phyloP scores from a whole-genome alignment of 2,113 vertebrate genomes.

The Piprites chloris region DNA sequence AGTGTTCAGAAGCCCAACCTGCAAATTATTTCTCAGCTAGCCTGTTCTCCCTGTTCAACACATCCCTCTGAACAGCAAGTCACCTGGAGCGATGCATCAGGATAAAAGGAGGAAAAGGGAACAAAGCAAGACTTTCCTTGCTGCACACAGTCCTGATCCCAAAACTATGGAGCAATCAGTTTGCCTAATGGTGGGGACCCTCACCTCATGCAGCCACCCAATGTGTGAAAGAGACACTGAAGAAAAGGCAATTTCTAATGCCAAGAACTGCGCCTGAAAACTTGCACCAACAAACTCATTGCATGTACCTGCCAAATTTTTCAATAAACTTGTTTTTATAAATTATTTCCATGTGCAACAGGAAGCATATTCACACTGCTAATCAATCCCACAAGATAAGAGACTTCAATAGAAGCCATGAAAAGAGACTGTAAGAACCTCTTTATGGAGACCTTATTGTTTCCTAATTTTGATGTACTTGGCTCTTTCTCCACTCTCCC shows the following conservation, averaged over 20 bases:
- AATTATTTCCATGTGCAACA: fast-evolving
- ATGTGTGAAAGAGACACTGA: fast-evolving
- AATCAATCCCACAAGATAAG: background rate
- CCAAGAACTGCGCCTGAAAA: fast-evolving
- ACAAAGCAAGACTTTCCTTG: background rate
- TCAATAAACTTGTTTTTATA: background rate
- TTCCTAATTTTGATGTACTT: background rate
- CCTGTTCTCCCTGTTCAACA: background rate
- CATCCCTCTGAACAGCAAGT: background rate
- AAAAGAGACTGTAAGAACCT: background rate
- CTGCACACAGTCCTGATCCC: fast-evolving
- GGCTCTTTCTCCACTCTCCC: background rate
- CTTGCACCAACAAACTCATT: background rate
- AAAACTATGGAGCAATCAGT: fast-evolving
- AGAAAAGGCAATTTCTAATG: background rate
- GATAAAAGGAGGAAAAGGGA: background rate
- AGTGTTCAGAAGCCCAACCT: background rate
- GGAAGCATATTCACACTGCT: background rate
- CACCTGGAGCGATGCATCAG: background rate
- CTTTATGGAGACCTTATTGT: background rate
- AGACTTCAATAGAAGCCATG: background rate
- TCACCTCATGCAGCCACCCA: background rate
- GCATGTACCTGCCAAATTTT: background rate
- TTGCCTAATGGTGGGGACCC: fast-evolving
- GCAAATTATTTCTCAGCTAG: background rate